Conservation (phyloP, 2,797 vertebrate genomes). For the Cyprinella venusta region DNA sequence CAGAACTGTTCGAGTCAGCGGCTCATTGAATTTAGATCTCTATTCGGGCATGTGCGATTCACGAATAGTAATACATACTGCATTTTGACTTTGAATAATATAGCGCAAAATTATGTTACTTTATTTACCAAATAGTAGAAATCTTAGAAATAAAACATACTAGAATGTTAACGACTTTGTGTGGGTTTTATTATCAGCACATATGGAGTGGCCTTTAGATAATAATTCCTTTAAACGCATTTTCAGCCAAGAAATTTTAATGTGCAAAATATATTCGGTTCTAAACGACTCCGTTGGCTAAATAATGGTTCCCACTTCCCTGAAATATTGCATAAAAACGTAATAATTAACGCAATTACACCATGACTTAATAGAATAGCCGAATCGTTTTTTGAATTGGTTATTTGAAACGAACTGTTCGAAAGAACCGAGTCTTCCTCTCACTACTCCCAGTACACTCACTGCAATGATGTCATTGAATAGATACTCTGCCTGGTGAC, state of each 20-base stretch:
- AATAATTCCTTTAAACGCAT: not conserved
- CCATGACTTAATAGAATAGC: too few relatives aligned
- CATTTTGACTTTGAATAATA: not conserved
- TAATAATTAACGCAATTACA: too few relatives aligned
- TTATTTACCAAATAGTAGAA: not conserved
- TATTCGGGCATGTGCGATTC: not conserved
- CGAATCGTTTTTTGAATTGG: not conserved
- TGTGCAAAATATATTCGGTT: not conserved
- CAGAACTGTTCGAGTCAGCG: not conserved
- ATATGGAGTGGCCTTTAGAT: not conserved
- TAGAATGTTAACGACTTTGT: not conserved
- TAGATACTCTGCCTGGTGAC: conserved; percentile 51
- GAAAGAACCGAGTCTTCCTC: conserved; percentile 17
- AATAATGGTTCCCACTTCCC: not conserved
- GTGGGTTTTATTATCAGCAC: not conserved
- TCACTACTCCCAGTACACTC: conserved; percentile 18
- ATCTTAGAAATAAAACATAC: not conserved
- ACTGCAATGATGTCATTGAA: conserved; percentile 61
- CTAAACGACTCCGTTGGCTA: not conserved
- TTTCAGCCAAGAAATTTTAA: not conserved
- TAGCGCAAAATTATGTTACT: too few relatives aligned
- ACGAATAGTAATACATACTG: not conserved
- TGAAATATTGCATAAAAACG: not conserved
- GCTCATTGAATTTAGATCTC: not conserved
- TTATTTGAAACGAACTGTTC: not conserved